These are phyloP conservation scores for Trachelus stipa DNA, from an alignment of 2,888 invertebrate genomes.

Conservation along the genomic window DNA sequence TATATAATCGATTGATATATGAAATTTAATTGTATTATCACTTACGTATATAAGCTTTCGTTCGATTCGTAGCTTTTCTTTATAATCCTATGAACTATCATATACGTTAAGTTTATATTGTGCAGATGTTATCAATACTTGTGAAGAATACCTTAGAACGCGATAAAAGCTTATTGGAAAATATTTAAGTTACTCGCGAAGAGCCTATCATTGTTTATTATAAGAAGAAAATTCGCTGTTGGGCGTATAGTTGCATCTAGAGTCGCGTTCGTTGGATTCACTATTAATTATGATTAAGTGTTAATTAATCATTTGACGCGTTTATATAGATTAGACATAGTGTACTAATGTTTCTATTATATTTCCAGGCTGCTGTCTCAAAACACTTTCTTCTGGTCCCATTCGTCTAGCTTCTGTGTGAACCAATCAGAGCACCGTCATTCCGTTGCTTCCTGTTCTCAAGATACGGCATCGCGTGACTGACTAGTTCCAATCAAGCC, in stretches of 20 bases:
- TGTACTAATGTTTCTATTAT: neutral
- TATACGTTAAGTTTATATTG: neutral
- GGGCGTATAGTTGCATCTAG: neutral
- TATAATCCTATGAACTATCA: neutral
- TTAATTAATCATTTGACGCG: neutral
- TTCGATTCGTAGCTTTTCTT: neutral
- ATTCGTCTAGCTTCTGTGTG: slow-evolving; percentile 45
- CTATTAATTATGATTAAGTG: neutral
- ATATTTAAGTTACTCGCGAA: neutral
- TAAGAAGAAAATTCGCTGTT: neutral
- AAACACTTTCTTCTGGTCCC: slow-evolving; percentile 60
- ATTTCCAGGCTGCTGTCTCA: slow-evolving; percentile 11
- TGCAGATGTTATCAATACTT: neutral
- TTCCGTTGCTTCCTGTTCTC: neutral
- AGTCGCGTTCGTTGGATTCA: neutral
- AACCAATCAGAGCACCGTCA: slow-evolving; percentile 20
- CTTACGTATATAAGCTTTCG: neutral
- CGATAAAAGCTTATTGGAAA: neutral
- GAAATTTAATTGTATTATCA: neutral
- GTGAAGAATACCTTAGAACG: neutral
- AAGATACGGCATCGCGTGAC: neutral
- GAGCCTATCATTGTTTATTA: neutral
- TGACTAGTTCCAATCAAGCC: neutral
- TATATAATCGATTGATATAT: neutral
- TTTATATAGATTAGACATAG: neutral